phyloP scores from a whole-genome alignment of 2,113 vertebrate genomes.

The Aegithalos caudatus region DNA sequence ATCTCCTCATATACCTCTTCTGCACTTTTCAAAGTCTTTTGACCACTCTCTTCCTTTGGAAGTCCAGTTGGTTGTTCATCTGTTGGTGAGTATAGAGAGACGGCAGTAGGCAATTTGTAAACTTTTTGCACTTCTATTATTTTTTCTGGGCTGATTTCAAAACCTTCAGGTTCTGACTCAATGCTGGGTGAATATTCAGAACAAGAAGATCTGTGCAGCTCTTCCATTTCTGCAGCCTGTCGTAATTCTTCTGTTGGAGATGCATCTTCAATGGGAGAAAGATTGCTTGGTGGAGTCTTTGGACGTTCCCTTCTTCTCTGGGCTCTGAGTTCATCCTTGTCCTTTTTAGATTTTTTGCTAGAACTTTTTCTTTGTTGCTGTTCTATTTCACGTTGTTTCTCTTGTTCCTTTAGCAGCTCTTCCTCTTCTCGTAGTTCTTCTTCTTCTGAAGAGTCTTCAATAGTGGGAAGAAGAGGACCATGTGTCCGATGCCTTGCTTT shows the following conservation, averaged over 20 bases:
- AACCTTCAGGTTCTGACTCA: constrained; percentile 91
- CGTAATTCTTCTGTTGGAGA: constrained; percentile 87
- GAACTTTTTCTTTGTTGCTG: constrained; percentile 83
- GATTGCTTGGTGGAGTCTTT: constrained; percentile 92
- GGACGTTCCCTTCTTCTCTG: constrained; percentile 84
- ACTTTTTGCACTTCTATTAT: constrained; percentile 93
- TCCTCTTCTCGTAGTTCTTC: constrained; percentile 91
- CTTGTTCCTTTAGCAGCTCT: constrained; percentile 90
- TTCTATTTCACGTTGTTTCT: constrained; percentile 86
- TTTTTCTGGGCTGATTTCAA: constrained; percentile 91
- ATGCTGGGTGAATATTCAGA: constrained; percentile 90
- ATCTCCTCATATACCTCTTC: constrained; percentile 94
- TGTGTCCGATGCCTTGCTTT: constrained; percentile 89
- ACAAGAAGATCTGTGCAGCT: constrained; percentile 83
- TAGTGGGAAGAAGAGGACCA: constrained; percentile 87
- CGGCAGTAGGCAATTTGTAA: constrained; percentile 82
- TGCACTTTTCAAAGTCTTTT: constrained; percentile 83
- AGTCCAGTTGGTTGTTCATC: constrained; percentile 60
- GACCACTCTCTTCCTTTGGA: constrained; percentile 63
- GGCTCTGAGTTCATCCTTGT: constrained; percentile 93
- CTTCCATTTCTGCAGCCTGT: constrained; percentile 82
- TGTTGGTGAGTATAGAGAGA: constrained; percentile 87
- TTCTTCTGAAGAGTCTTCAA: constrained; percentile 96
- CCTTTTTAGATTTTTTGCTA: constrained; percentile 94
- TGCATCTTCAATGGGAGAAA: constrained; percentile 81